phyloP scores from a whole-genome alignment of 2,888 invertebrate species.

The Limnephilus marmoratus region DNA sequence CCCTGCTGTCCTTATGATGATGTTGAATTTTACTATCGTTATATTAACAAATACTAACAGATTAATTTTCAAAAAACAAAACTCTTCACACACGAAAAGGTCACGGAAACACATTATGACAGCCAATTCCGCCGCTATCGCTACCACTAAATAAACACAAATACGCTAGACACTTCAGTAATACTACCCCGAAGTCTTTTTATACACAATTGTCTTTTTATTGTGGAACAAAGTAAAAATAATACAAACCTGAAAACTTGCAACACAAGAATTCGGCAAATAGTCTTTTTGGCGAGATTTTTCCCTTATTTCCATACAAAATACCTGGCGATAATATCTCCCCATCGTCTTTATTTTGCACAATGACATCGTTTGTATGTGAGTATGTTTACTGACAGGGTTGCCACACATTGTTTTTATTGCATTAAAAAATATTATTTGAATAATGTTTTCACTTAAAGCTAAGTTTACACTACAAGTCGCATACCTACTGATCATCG shows the following conservation, averaged over 20 bases:
- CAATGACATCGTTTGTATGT: constrained; percentile 42
- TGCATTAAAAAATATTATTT: neutral
- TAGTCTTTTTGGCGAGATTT: constrained; percentile 20
- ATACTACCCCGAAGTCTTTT: neutral
- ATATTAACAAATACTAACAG: neutral
- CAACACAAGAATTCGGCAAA: constrained; percentile 21
- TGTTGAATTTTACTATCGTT: neutral
- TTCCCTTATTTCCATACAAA: constrained; percentile 35
- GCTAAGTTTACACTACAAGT: no score
- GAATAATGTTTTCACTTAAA: neutral
- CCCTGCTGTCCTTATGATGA: no score
- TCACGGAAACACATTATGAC: neutral
- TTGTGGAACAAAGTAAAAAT: neutral
- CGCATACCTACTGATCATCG: neutral
- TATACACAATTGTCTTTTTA: neutral
- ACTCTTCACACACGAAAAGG: neutral
- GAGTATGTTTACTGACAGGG: constrained; percentile 4
- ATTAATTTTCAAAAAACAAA: neutral
- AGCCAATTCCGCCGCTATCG: neutral
- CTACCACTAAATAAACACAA: neutral
- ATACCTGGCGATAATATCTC: constrained; percentile 40
- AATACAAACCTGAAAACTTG: neutral
- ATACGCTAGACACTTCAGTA: neutral
- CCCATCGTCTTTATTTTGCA: constrained; percentile 19
- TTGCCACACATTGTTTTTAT: neutral